Base-by-base conservation (phyloP, 2,888 invertebrate species). In the Ariolimax columbianus region DNA sequence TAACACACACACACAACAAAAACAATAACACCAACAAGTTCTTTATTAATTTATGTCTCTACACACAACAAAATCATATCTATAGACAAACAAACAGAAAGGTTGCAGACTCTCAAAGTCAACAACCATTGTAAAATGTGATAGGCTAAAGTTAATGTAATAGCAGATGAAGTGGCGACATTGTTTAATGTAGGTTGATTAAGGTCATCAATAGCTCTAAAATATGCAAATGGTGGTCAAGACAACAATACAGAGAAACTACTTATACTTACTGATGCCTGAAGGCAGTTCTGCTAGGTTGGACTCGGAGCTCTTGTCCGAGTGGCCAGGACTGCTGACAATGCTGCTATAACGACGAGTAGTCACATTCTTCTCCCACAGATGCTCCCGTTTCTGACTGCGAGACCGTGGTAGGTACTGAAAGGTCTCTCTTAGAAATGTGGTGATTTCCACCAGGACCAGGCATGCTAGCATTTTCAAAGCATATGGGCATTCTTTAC, bases 401-500 rank as follows among this genome's bases (percentile, higher is more conserved):
- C 93, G 91, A 51, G 90, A 89, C 87, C 94, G 92, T 23, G 95
- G 95, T 73, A 96, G 93, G 86, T 95, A 94, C 93, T 98, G 97
- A 94, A 99, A 99, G 0, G 98, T 98, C 95, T 99, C 99, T 30
- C 99, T 95, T 82, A 99, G 95, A 94, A 99, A 99, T 0, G 98
- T 96, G 0, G 99, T 99, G 85, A 99, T 98, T 95, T 99, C 99
- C 92, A 97, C 96, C n/a, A 99, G 95, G 36, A 99, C 95, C 84
- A 98, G 96, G 93, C 99, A 99, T 2, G 99, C 99, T 75, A 99
- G 96, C 89, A 99, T 95, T 92, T 98, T 96, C 79, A 99, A 95
- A 0, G 95, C 95, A 87, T 94, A 94, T 2, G 95, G 95, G 93
- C 99, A 99, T 63, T 91, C 92, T 14, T 90, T 90, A 7, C 94